Evolutionary conservation across 2,888 invertebrate species (phyloP), one percentile per base, ranked within the genome.

Genomic region (Lampropteryx suffumata): DNA sequence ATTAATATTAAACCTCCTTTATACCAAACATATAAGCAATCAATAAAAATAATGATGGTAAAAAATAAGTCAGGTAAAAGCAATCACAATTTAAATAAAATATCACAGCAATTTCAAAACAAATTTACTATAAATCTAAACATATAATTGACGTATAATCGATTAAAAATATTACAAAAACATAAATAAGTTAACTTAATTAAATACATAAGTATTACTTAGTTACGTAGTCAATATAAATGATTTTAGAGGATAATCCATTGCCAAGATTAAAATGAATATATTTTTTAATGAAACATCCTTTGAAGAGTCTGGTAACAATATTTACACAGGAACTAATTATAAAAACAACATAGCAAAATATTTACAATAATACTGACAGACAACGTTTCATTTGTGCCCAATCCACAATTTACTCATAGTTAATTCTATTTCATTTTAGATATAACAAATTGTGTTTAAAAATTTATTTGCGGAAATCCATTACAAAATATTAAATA

Each of bases 281-380:
- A n/a, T n/a, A n/a, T n/a, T n/a, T n/a, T n/a, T n/a, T n/a, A n/a
- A n/a, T n/a, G n/a, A n/a, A n/a, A n/a, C n/a, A n/a, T 30, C 11
- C 24, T 11, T 11, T 11, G 24, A 35, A 24, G 7, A n/a, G 33
- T 33, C 14, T 0, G 10, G 24, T 41, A 41, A 32, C 21, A 32
- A 26, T 65, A 69, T 69, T 62, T 65, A 71, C 70, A 72, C 56
- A 64, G 63, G 55, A 44, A 59, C 65, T 69, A 58, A 62, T 39
- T 26, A 12, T 7, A 55, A 55, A 50, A 35, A 36, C 37, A 48
- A 11, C 39, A 35, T 44, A 51, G 64, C 65, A 73, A 71, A 65
- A 67, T 80, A 78, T 77, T 71, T 76, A 76, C 73, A 77, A 59
- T 61, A 64, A 57, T 57, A 61, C 57, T 58, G 53, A 50, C 26